Evolutionary conservation across 1,140 invertebrate genomes (phyloP), one percentile per base, ranked within the genome.

Genomic region (Conus betulinus): DNA sequence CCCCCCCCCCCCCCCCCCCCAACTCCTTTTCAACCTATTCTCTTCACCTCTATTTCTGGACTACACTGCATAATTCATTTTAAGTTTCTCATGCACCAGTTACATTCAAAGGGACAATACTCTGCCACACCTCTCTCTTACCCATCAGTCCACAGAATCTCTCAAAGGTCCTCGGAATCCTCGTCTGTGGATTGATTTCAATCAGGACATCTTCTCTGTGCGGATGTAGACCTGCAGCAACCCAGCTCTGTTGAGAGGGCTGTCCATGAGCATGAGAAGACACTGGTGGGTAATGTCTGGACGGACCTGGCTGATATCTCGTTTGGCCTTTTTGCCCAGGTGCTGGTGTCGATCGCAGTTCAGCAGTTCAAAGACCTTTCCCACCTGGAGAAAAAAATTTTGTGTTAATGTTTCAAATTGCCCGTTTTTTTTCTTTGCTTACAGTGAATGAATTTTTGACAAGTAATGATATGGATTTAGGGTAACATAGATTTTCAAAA

Each of bases 81-180:
- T 39, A 39, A 39, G 39, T 39, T 39, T 39, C 39, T 39, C 39
- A 39, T 39, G 39, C 39, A 39, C 39, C 39, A 39, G 39, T 39
- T 39, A 39, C 39, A 39, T 3, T 39, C 39, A 39, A 39, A 39
- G 39, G 39, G 39, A 39, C 39, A 39, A 39, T 39, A 39, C 39
- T 39, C 39, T 39, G 39, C 3, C 39, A 39, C 39, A 39, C 0
- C 39, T 39, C 39, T 39, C 39, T 15, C 95, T 95, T 96, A 99
- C 98, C 98, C 97, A 99, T 99, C 27, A 99, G 95, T 74, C 99
- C 99, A 93, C 98, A 98, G 97, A 99, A 99, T 94, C 99, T 96
- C 94, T 99, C 99, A 94, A 99, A 99, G 17, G 99, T 99, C 92
- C 99, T 96, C 1, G 99, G 99, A 94, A 99, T 99, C 93, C 99